phyloP scores from a whole-genome alignment of 2,888 invertebrate genomes.

The Cerastis rubricosa region DNA sequence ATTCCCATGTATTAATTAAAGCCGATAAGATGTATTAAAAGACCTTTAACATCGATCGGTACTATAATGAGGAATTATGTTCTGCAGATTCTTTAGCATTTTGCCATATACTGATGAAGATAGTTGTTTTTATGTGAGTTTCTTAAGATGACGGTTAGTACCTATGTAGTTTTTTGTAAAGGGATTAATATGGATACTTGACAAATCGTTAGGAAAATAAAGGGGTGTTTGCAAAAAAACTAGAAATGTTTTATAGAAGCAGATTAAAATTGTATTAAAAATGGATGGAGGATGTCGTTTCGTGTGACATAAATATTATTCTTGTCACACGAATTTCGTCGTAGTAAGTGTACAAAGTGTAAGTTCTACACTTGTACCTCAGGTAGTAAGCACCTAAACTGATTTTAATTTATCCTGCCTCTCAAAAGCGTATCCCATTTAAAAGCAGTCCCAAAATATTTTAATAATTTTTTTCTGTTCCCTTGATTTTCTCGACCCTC shows the following conservation, averaged over 20 bases:
- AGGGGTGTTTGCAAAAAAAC: not conserved
- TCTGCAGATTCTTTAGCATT: conserved; percentile 1
- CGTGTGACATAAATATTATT: not conserved
- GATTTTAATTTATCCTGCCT: not conserved
- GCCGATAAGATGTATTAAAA: conserved; percentile 15
- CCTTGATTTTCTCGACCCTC: conserved; percentile 26
- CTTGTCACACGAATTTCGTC: not conserved
- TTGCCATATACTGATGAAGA: not conserved
- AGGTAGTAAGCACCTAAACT: not conserved
- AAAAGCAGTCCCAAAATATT: not conserved
- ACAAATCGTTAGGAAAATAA: not conserved
- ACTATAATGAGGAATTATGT: not conserved
- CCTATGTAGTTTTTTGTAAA: not conserved
- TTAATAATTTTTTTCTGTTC: conserved; percentile 17
- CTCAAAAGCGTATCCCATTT: conserved; percentile 16
- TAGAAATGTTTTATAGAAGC: not conserved
- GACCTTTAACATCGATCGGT: not conserved
- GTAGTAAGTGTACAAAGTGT: too few species aligned
- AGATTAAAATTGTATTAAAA: not conserved
- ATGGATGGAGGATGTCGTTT: too few species aligned
- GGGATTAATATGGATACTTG: not conserved
- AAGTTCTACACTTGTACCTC: not conserved
- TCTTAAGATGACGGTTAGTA: not conserved
- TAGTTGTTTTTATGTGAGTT: not conserved
- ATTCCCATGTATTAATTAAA: conserved; percentile 28